Base-by-base conservation (phyloP, 2,113 vertebrate genomes). In the Corythornis vintsioides region DNA sequence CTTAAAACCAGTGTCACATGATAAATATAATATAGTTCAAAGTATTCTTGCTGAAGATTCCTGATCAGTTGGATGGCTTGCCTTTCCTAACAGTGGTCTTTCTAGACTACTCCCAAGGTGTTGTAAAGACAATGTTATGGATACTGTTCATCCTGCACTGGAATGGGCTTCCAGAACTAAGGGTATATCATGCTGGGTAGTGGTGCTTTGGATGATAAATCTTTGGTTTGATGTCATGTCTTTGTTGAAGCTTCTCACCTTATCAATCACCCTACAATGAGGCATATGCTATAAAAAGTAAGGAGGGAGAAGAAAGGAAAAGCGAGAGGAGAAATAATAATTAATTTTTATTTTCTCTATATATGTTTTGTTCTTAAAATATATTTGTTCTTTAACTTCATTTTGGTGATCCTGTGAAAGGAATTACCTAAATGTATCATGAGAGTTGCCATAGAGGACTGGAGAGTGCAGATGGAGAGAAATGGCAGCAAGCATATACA, bases 121-220 rank as follows among this genome's bases (percentile, higher is more conserved):
- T 15, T 69, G 14, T 59, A 59, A 64, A 26, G 50, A 55, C 18
- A 11, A 3, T 10, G 19, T 35, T 55, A 60, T 10, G 14, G 29
- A 48, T 63, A 25, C 22, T 83, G 45, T 55, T 45, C 56, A 10
- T 79, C 38, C 40, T 45, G 22, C 1, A 1, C 50, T 79, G 45
- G n/a, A 69, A 50, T 11, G 31, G 63, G 60, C 26, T 80, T 70
- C 52, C 52, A 65, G 69, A 75, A 60, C 60, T 48, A 16, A 80
- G n/a, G 4, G 8, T 59, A 15, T 74, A 1, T 29, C 2, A 1
- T 25, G 18, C 20, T 1, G 1, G 56, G 29, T 25, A 79, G 50
- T 0, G 0, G 15, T 74, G 8, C n/a, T 75, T 74, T 0, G 2
- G 33, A 10, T 64, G 48, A 52, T 70, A 69, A n/a, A 55, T 53